phyloP scores from a whole-genome alignment of 2,113 vertebrate species.

The Zosterops lateralis region DNA sequence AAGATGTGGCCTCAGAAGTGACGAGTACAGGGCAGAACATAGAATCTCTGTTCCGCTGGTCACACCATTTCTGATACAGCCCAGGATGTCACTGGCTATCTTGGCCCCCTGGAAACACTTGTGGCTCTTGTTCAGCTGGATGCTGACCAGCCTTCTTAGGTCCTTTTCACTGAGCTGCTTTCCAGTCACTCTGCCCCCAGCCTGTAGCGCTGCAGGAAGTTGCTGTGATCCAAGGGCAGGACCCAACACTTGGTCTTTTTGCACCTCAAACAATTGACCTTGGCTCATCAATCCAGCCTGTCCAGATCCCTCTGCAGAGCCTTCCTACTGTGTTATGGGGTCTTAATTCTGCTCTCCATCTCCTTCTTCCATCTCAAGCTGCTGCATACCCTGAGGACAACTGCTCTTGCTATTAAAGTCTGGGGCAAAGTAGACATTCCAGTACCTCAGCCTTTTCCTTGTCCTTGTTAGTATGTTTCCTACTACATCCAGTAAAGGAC shows the following conservation, averaged over 20 bases:
- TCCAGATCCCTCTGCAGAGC: neutral
- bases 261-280: neutral
- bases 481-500: neutral
- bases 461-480: neutral
- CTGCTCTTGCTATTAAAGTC: neutral
- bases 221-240: neutral
- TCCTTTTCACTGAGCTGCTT: neutral
- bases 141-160: neutral
- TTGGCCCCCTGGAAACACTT: neutral
- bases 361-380: neutral
- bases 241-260: neutral
- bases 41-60: neutral
- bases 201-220: fast-evolving
- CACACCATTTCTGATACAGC: neutral
- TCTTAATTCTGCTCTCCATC: neutral
- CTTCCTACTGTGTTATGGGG: neutral
- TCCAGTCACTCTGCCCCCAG: neutral
- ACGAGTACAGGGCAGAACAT: fast-evolving
- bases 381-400: neutral
- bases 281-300: neutral
- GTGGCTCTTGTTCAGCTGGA: neutral
- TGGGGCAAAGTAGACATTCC: neutral
- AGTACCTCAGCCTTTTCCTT: neutral
- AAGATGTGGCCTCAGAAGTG: neutral
- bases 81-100: neutral